Evolutionary conservation across 2,113 vertebrate species (phyloP).

Genomic region (Silurus meridionalis): DNA sequence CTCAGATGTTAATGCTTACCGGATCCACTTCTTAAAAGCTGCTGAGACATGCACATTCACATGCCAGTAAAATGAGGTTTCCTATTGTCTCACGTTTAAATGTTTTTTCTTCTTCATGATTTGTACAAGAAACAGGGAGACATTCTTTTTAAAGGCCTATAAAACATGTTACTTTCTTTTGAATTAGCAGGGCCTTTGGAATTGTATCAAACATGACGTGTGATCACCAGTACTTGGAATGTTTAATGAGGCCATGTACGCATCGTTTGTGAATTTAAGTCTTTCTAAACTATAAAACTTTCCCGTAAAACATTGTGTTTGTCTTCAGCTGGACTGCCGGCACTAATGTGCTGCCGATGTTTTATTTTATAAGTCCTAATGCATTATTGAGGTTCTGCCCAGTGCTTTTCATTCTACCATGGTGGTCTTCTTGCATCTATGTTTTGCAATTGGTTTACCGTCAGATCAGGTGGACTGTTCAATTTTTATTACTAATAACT

Average conservation of each 20-base stretch:
- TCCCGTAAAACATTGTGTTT: conserved; percentile 39
- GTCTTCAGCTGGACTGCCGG: conserved; percentile 25
- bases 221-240: conserved; percentile 32
- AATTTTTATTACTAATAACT: not conserved
- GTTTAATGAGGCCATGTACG: conserved; percentile 34
- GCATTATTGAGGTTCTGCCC: conserved; percentile 27
- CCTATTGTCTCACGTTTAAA: conserved; percentile 40
- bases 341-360: conserved; percentile 30
- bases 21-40: conserved; percentile 24
- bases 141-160: conserved; percentile 34
- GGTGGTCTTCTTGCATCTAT: not conserved
- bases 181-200: conserved; percentile 36
- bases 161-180: conserved; percentile 42
- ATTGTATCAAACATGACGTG: not conserved
- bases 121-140: conserved; percentile 30
- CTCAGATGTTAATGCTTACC: conserved; percentile 37
- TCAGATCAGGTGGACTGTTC: not conserved
- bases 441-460: conserved; percentile 7
- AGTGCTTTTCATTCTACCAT: not conserved
- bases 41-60: conserved; percentile 34
- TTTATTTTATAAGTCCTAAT: conserved; percentile 14
- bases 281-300: conserved; percentile 42
- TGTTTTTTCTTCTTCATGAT: not conserved
- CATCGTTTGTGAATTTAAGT: conserved; percentile 24
- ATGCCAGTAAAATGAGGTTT: conserved; percentile 2